Evolutionary conservation across 2,797 vertebrate genomes (phyloP), one percentile per base, ranked within the genome.

Genomic region (Pitangus sulphuratus): DNA sequence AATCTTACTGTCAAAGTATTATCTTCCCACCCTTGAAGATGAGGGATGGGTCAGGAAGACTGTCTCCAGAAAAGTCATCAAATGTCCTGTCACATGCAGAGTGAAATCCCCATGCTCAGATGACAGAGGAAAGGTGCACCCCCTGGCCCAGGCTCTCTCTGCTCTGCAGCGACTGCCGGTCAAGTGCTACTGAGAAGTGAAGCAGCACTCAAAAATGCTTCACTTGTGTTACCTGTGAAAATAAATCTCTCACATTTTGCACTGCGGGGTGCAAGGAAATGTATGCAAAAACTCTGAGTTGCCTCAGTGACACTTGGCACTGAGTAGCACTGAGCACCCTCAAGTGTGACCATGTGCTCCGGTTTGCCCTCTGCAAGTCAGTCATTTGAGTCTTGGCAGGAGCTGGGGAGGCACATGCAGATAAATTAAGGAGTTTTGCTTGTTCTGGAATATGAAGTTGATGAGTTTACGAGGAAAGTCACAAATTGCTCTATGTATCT

Each of bases 271-370:
- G n/a, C 37, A 72, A 57, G 51, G 39, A 74, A 39, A 26, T 30
- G 17, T 12, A 12, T 62, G 7, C 15, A 72, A 45, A 76, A 66
- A 11, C 21, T 56, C 37, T 13, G 24, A 77, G 37, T 20, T 54
- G 16, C 24, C 12, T 39, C 0, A 0, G 28, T 47, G 31, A 31
- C 37, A 42, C 58, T 31, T 2, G 10, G 25, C 15, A 6, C 40
- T 78, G 33, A 56, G 45, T 33, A 58, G 53, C 45, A 48, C 44
- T 0, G 0, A 62, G 44, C n/a, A 50, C 45, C 40, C 10, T 57
- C 0, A 0, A 42, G 11, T 39, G 35, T 1, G 1, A 24, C 37
- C 0, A 6, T 2, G 0, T 47, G 60, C 78, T 76, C 60, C 13
- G 22, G 31, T 60, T 62, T 47, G 50, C 16, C 45, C 12, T 30